Evolutionary conservation across 2,797 vertebrate species (phyloP).

Genomic region (Sebastes hubbsi): DNA sequence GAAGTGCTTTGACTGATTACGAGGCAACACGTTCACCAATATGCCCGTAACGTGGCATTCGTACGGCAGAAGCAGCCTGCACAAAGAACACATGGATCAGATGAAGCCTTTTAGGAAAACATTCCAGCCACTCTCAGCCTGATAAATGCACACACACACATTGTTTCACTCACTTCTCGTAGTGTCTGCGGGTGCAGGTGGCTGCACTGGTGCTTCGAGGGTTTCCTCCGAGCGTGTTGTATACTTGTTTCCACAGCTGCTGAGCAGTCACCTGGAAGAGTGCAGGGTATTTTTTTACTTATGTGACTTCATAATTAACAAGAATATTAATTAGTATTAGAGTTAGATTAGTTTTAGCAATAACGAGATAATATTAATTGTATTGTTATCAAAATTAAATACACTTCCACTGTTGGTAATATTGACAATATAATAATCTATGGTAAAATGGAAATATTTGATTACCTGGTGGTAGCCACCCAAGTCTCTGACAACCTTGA

Average conservation of each 20-base stretch:
- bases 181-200: slow-evolving; percentile 85
- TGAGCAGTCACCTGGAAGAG: slow-evolving; percentile 78
- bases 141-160: rapidly evolving
- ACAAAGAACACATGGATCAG: background rate
- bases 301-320: background rate
- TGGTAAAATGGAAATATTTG: background rate
- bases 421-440: background rate
- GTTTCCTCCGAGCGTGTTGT: slow-evolving; percentile 84
- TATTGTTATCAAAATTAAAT: background rate
- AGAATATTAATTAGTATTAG: background rate
- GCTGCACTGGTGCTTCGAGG: slow-evolving; percentile 85
- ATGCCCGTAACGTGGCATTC: slow-evolving; percentile 77
- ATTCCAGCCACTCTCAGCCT: rapidly evolving
- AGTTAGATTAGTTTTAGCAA: background rate
- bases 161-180: slow-evolving; percentile 77
- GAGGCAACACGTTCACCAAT: slow-evolving; percentile 23
- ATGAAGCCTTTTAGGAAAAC: background rate
- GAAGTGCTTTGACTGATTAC: slow-evolving; percentile 33
- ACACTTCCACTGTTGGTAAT: no score
- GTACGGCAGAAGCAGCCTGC: slow-evolving; percentile 80
- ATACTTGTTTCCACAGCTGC: slow-evolving; percentile 86
- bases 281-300: background rate
- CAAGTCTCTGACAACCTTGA: slow-evolving; percentile 75
- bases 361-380: background rate
- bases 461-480: slow-evolving; percentile 85